phyloP scores from a whole-genome alignment of 2,113 vertebrate species.

The Erythrocercus mccallii region DNA sequence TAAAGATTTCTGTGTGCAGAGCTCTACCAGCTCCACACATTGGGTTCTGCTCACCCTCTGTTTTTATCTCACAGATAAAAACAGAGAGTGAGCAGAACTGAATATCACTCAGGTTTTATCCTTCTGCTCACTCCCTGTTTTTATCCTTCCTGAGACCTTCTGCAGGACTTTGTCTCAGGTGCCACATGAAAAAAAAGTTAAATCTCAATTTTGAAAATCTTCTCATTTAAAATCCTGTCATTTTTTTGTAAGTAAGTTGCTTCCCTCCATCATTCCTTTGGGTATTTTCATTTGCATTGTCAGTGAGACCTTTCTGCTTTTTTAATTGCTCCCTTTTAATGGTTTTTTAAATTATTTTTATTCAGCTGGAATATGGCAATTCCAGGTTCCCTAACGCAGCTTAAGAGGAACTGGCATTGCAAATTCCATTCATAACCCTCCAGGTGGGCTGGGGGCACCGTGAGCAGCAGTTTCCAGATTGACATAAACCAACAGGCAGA shows the following conservation, averaged over 20 bases:
- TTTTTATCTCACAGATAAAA: too few relatives aligned
- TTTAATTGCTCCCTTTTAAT: too few relatives aligned
- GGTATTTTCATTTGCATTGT: neutral
- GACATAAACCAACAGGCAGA: neutral
- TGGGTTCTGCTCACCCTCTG: neutral
- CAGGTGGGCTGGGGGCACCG: neutral
- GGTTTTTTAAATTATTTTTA: too few relatives aligned
- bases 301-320: neutral
- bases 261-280: neutral
- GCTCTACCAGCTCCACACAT: neutral
- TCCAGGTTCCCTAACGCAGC: neutral
- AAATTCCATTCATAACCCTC: constrained; percentile 1
- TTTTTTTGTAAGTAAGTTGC: fast-evolving
- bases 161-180: neutral
- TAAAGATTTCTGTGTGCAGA: neutral
- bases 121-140: neutral
- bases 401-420: neutral
- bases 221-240: fast-evolving
- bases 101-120: too few relatives aligned
- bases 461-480: neutral
- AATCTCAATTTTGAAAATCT: neutral
- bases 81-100: too few relatives aligned
- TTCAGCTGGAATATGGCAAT: neutral
- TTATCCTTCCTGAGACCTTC: neutral
- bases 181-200: neutral